Evolutionary conservation across 2,888 invertebrate species (phyloP), one percentile per base, ranked within the genome.

Genomic region (Agonopterix arenella): DNA sequence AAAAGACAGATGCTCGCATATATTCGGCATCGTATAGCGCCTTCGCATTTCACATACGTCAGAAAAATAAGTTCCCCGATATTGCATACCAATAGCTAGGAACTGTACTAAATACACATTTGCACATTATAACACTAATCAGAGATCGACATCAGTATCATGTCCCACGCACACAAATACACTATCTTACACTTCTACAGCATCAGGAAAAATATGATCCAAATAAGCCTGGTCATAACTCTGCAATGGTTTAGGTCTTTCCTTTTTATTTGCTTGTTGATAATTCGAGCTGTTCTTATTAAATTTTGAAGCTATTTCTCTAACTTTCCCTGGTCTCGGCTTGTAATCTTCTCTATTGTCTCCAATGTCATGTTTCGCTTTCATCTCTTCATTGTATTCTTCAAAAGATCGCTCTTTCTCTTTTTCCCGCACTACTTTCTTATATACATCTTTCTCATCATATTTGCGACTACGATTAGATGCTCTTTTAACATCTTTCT

Each of bases 131-230:
- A 49, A 51, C 43, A 45, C 47, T 49, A 51, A 53, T 54, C 43
- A 47, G 52, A 55, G 52, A 57, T 57, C 55, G 53, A 52, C 50
- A 52, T 52, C 49, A 52, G 47, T 11, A 46, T 48, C 43, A 48
- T 48, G 7, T 40, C 11, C 8, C n/a, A 54, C 59, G 59, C 60
- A 55, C 56, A 55, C 55, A 57, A 49, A 59, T 11, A 40, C 16
- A 36, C 18, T 44, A 36, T 57, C 57, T 73, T 68, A 89, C 60
- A 89, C 84, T 74, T 89, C 89, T 56, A 89, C 76, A 56, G 89
- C 89, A 58, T 88, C 86, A 52, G 92, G 92, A 65, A 92, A 92
- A 57, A 92, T 84, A 60, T 92, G 91, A 65, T 92, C 90, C 61
- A 92, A 85, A 72, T 92, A 92, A 53, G 90, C 89, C 68, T 91